phyloP scores from a whole-genome alignment of 2,888 invertebrate genomes.

The Erebia epiphron region DNA sequence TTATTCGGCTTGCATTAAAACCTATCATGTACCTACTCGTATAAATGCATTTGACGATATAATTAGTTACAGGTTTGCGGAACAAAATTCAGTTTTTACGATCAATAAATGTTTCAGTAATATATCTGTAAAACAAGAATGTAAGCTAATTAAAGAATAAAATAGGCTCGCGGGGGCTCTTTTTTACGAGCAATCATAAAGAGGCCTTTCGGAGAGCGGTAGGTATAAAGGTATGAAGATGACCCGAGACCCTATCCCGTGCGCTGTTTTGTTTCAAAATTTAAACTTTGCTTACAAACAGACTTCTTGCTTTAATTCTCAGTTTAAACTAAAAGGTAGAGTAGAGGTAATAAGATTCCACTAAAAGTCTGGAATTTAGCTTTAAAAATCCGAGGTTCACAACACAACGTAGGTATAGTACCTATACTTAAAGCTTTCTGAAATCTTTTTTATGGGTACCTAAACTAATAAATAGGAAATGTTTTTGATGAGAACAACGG shows the following conservation, averaged over 20 bases:
- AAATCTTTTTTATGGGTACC: not conserved
- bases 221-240: constrained; percentile 63
- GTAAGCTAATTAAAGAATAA: constrained; percentile 73
- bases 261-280: constrained; percentile 60
- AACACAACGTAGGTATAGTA: too few species aligned
- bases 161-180: constrained; percentile 66
- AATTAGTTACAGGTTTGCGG: too few species aligned
- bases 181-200: constrained; percentile 77
- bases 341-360: constrained; percentile 9
- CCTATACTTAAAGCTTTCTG: constrained; percentile 1
- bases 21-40: too few species aligned
- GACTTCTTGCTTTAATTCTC: constrained; percentile 23
- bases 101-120: constrained; percentile 40
- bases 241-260: constrained; percentile 48
- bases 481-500: too few species aligned
- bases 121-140: constrained; percentile 58
- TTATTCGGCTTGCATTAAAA: too few species aligned
- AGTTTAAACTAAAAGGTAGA: constrained; percentile 4
- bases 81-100: constrained; percentile 23
- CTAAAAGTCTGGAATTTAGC: constrained; percentile 1
- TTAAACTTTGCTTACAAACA: constrained; percentile 53
- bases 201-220: constrained; percentile 64
- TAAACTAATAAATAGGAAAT: not conserved
- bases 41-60: too few species aligned
- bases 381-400: not conserved